Evolutionary conservation across 2,888 invertebrate species (phyloP), one percentile per base, ranked within the genome.

Genomic region (Ganaspis brasiliensis): DNA sequence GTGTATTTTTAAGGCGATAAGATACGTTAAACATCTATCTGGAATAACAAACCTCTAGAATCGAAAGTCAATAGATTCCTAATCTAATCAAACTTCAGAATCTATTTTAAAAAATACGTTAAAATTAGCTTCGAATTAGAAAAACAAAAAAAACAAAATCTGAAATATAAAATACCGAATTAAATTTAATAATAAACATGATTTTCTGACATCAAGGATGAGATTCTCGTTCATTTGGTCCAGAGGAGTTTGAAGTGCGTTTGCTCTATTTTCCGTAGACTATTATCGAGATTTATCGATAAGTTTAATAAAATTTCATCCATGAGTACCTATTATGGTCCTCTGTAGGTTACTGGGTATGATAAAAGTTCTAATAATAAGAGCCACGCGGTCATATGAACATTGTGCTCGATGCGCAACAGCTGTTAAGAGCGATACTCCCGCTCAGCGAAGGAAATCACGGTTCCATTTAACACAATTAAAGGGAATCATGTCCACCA

Each of bases 381-480:
- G 67, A 67, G 67, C 67, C 67, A 67, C 45, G 67, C 67, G 45
- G 67, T 45, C 67, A 76, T 80, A 80, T 70, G 77, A 71, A 76
- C 63, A 67, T 26, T 45, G 71, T 52, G 31, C 72, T 75, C 45
- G 73, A 74, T 56, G 77, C 24, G 45, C 67, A 45, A 45, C 79
- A 80, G 79, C 81, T 77, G 80, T 76, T 77, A 81, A 74, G 77
- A 80, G 78, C 79, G 81, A 79, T 74, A 80, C 72, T 77, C 70
- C 72, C 9, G 70, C 73, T 77, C 76, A 80, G 79, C 81, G 83
- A 82, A 86, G 85, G 86, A 88, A 88, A 87, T 88, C 85, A 85
- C 85, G 84, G 78, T 81, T 84, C 82, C 82, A 85, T 88, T 45
- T 87, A 87, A 84, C 82, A 84, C 85, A 85, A 88, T 87, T 85